Base-by-base conservation (phyloP, 2,113 vertebrate genomes). In the Stegastes partitus region DNA sequence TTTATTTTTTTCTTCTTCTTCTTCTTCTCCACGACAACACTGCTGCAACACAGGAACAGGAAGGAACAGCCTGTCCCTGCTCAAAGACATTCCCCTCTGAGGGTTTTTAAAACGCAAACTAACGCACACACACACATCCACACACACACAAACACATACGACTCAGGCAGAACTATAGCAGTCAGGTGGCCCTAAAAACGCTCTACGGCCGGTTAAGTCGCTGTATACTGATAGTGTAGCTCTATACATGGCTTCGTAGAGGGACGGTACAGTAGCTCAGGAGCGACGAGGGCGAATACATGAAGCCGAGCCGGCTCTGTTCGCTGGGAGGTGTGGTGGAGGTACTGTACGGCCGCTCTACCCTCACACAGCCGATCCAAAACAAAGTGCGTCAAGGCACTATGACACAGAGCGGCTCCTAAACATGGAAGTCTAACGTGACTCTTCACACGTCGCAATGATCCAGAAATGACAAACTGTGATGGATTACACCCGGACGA, bases 371-470 rank as follows among this genome's bases (percentile, higher is more conserved):
- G 83, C 87, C 83, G 21, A 61, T 91, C 89, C 86, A 91, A 92
- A 92, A 91, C 87, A 89, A 92, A 91, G 93, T 94, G 92, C 92
- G 64, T 93, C 92, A 94, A 94, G 93, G 93, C 93, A 94, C 93
- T 87, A 94, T 88, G 87, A 93, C 74, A 90, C 75, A 87, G 84
- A 91, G 88, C 39, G 81, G 85, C 87, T 91, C 87, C 91, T 93
- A 85, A 90, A 92, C 87, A 84, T 69, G 82, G 89, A 85, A 89
- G 89, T 88, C 90, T 87, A 71, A 85, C 78, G 68, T 65, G 77
- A 89, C 76, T 74, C 75, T 78, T 77, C 81, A 80, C 88, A 86
- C 77, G 68, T 74, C 15, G 72, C 23, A 64, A 83, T 71, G 82
- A 85, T 68, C 73, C 73, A 79, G 10, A 34, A 77, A 89, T 72